Conservation (phyloP, 1,140 invertebrate genomes). For the Tribolium madens region DNA sequence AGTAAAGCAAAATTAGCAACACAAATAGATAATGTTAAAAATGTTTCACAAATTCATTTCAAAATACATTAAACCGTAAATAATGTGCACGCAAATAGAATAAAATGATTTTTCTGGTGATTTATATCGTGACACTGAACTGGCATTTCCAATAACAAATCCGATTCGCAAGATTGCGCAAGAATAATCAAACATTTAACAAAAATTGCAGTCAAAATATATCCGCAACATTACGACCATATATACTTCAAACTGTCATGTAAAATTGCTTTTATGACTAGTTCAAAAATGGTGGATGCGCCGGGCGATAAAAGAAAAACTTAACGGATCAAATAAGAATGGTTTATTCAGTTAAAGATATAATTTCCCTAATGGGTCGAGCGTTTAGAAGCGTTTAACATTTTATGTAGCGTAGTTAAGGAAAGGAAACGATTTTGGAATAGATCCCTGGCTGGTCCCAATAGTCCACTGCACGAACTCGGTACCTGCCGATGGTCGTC, state of each 20-base stretch:
- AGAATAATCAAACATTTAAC: background rate
- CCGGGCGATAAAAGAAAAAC: background rate
- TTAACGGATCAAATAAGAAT: background rate
- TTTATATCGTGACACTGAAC: background rate
- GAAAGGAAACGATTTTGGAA: constrained; percentile 53
- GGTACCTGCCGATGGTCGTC: constrained; percentile 52
- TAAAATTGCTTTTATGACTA: too few relatives aligned
- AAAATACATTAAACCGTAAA: too few relatives aligned
- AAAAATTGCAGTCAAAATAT: background rate
- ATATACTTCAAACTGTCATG: background rate
- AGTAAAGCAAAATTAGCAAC: background rate
- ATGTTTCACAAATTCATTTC: too few relatives aligned
- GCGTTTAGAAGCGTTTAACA: constrained; percentile 18
- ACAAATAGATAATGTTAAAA: too few relatives aligned
- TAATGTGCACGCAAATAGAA: background rate
- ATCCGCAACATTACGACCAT: background rate
- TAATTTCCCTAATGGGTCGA: constrained; percentile 12
- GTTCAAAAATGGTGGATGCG: constrained; percentile 25
- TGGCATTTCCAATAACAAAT: background rate
- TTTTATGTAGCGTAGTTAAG: constrained; percentile 46
- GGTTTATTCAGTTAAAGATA: constrained; percentile 27
- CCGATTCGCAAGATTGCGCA: too few relatives aligned
- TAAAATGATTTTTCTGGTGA: background rate
- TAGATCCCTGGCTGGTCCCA: constrained; percentile 56
- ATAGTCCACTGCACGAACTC: constrained; percentile 59